These are phyloP conservation scores for Pedionomus torquatus DNA, from an alignment of 2,113 vertebrate species.

Conservation along the genomic window DNA sequence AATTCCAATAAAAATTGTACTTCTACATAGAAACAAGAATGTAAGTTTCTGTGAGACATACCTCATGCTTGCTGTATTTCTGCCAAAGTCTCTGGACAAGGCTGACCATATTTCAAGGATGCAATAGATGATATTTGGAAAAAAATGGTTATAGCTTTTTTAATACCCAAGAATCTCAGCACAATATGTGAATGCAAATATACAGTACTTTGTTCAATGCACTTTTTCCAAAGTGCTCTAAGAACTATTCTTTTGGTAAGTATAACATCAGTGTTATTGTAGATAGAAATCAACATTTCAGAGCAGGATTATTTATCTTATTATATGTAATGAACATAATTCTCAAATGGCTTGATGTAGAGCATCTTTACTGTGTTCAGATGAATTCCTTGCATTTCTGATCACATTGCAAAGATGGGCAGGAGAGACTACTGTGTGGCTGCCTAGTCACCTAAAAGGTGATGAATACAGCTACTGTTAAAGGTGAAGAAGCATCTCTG, in stretches of 20 bases:
- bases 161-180: neutral
- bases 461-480: neutral
- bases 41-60: neutral
- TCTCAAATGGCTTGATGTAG: neutral
- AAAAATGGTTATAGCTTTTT: neutral
- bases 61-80: neutral
- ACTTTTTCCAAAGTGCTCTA: neutral
- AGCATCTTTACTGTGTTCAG: neutral
- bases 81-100: neutral
- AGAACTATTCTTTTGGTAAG: neutral
- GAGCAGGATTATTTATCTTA: neutral
- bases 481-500: neutral
- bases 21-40: neutral
- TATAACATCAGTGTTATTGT: neutral
- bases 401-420: neutral
- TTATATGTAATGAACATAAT: neutral
- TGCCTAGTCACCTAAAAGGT: neutral
- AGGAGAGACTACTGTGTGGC: neutral
- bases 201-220: neutral
- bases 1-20: neutral
- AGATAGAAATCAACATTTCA: neutral
- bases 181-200: neutral
- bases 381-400: neutral
- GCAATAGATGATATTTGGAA: neutral
- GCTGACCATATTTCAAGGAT: neutral